These are phyloP conservation scores for Musca domestica DNA, from an alignment of 1,140 invertebrate species.

Conservation along the genomic window DNA sequence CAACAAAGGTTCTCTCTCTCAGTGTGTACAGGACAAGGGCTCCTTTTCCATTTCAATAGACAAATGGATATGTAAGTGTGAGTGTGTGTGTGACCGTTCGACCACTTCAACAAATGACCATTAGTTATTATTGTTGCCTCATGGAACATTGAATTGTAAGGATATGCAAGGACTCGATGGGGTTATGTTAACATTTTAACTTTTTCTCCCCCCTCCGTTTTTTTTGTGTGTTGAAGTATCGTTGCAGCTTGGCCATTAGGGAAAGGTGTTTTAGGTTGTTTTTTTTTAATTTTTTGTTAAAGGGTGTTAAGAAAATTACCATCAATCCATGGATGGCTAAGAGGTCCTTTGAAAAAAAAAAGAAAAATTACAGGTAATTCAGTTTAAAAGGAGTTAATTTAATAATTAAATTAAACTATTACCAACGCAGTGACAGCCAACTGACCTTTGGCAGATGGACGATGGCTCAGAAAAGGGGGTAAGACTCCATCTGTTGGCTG, in stretches of 20 bases:
- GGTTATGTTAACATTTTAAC: slow-evolving; percentile 19
- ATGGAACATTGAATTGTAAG: neutral
- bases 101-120: neutral
- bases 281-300: neutral
- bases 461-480: no score
- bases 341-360: neutral
- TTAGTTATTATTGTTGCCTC: slow-evolving; percentile 11
- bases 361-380: slow-evolving; percentile 19
- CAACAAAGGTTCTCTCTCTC: no score
- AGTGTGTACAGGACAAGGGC: no score
- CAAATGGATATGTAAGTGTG: neutral
- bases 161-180: neutral
- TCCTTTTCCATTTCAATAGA: neutral
- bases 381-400: slow-evolving; percentile 23
- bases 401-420: slow-evolving; percentile 23
- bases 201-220: no score
- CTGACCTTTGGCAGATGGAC: no score
- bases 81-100: neutral
- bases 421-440: neutral
- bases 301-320: slow-evolving; percentile 19
- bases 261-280: no score
- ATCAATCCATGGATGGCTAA: neutral
- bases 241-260: no score
- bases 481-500: no score
- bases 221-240: no score